Base-by-base conservation (phyloP, 2,113 vertebrate species). In the Chaenogobius annularis region DNA sequence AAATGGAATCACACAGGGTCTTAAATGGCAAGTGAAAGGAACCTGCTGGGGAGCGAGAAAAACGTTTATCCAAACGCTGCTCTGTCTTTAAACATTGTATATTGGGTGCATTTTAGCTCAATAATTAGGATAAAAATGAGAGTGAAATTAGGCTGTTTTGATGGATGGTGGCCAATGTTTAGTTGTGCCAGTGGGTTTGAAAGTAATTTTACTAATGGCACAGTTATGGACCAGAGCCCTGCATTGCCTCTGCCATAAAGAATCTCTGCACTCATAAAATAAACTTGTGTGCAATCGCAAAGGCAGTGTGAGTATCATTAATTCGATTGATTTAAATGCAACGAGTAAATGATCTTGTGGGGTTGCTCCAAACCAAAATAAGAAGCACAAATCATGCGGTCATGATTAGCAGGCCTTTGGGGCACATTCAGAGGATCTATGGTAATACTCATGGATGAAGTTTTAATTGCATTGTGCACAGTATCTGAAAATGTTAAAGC, bases 181-280 rank as follows among this genome's bases (percentile, higher is more conserved):
- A 40, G 31, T 63, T 63, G 35, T 63, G 61, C 61, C 61, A 63
- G 61, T 63, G 61, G 61, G 35, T 63, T 63, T 63, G 61, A 63
- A 63, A 63, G 61, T 63, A 63, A 63, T 63, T 63, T 63, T 63
- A 40, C 61, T 63, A 63, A 63, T 63, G 61, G 61, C 35, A 10
- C 19, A 8, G 61, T 63, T 63, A 63, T 63, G 61, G 61, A 63
- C 61, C 61, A 43, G 31, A 40, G 61, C 61, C 61, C 35, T 63
- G 61, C 61, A 43, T 63, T 10, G 31, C 61, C 61, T n/a, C 61
- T 40, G 31, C 61, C 61, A 63, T 63, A 63, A 63, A 63, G 15
- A 63, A 63, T 43, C 35, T 63, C 61, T 20, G 37, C 19, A 43
- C 31, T 63, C 35, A 63, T 63, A 63, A 63, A 63, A 63, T 63